Percentiles rank a stretch among this genome's conserved stretches.
Conservation (phyloP, 2,797 vertebrate species). For the Melanotaenia trifasciata region DNA sequence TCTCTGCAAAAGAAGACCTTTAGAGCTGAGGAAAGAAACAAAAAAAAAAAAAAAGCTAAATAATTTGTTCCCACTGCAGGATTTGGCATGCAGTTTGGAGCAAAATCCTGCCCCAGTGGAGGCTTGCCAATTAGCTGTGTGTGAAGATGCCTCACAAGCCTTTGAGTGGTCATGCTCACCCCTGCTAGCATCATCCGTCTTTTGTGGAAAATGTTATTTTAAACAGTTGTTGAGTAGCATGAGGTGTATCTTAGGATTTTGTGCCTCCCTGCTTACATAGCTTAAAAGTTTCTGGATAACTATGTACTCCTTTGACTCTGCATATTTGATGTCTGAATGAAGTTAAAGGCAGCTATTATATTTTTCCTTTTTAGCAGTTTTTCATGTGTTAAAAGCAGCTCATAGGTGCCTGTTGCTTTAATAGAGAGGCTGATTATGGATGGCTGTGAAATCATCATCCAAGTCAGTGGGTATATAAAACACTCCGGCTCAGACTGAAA, state of each 20-base stretch:
- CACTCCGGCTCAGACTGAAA: conserved; percentile 1
- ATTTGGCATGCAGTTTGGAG: conserved; percentile 52
- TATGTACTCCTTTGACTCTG: not conserved
- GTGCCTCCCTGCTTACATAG: not conserved
- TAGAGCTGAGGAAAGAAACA: conserved; percentile 3
- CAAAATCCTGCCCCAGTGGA: conserved; percentile 37
- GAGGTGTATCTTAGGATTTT: conserved; percentile 15
- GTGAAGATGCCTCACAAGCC: conserved; percentile 51
- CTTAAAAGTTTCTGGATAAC: conserved; percentile 12
- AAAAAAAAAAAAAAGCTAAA: conserved; percentile 25
- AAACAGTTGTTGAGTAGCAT: conserved; percentile 7
- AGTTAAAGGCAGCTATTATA: not conserved
- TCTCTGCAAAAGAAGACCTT: conserved; percentile 39
- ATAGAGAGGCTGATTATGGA: conserved; percentile 13
- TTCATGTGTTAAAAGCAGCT: not conserved
- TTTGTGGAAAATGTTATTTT: conserved; percentile 24
- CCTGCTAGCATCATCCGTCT: conserved; percentile 33
- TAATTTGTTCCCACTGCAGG: conserved; percentile 50
- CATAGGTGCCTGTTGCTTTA: conserved; percentile 6
- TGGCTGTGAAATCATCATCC: conserved; percentile 1
- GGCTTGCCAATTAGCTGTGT: conserved; percentile 55
- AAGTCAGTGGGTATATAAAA: not conserved
- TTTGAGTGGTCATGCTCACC: conserved; percentile 44
- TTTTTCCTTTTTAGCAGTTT: conserved; percentile 5
- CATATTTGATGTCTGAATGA: not conserved